Evolutionary conservation across 2,888 invertebrate genomes (phyloP).

Genomic region (Margaritifera margaritifera): DNA sequence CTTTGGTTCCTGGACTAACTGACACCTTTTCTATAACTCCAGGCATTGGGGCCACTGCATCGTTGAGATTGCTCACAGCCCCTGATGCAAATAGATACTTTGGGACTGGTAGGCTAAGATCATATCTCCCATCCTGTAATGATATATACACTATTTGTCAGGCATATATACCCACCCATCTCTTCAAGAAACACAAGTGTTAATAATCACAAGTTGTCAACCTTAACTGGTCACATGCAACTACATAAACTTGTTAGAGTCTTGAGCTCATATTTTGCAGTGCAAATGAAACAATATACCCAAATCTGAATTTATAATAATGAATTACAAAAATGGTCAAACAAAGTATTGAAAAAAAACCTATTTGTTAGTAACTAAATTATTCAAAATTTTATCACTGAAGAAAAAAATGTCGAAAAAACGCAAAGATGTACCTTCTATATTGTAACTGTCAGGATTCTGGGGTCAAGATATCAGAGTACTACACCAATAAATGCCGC

Average conservation of each 20-base stretch:
- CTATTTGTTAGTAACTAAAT: too few species aligned
- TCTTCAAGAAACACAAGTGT: too few species aligned
- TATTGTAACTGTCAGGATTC: too few species aligned
- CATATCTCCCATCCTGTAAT: slow-evolving; percentile 62
- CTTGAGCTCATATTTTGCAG: neutral
- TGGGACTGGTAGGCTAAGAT: slow-evolving; percentile 73
- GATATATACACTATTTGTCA: neutral
- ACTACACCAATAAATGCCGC: too few species aligned
- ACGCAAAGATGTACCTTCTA: too few species aligned
- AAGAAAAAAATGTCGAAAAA: neutral
- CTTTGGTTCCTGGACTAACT: slow-evolving; percentile 85
- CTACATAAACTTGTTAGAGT: neutral
- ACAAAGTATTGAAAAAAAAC: too few species aligned
- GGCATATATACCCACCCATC: too few species aligned
- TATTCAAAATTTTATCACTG: too few species aligned
- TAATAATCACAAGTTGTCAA: neutral
- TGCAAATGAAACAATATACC: too few species aligned
- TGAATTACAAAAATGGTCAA: too few species aligned
- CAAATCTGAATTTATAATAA: too few species aligned
- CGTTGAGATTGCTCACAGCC: slow-evolving; percentile 72
- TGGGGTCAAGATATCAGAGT: too few species aligned
- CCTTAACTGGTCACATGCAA: neutral
- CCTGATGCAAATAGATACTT: slow-evolving; percentile 66
- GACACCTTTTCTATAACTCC: slow-evolving; percentile 94
- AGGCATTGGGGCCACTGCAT: slow-evolving; percentile 91